phyloP scores from a whole-genome alignment of 1,140 invertebrate genomes.

The Drosophila willistoni region DNA sequence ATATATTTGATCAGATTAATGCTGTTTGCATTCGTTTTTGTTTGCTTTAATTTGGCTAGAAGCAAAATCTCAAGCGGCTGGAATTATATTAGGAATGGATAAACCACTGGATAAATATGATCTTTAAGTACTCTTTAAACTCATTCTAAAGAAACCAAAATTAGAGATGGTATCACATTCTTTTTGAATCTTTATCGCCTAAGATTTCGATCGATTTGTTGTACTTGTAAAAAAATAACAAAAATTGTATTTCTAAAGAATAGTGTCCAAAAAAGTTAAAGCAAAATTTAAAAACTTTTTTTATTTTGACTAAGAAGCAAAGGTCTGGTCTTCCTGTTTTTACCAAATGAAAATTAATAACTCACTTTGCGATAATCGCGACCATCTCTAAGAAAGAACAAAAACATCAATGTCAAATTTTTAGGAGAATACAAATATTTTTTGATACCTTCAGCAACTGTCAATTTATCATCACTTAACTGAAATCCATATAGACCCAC shows the following conservation, averaged over 20 bases:
- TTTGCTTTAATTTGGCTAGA: conserved; percentile 54
- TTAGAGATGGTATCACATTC: not conserved
- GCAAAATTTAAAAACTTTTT: too few relatives aligned
- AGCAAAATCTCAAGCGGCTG: conserved; percentile 16
- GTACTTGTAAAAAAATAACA: too few relatives aligned
- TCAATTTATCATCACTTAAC: conserved; percentile 32
- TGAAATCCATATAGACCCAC: conserved; percentile 35
- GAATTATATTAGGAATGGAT: not conserved
- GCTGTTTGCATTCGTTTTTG: conserved; percentile 62
- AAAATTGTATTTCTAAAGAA: too few relatives aligned
- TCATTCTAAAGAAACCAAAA: not conserved
- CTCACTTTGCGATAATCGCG: too few relatives aligned
- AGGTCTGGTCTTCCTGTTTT: too few relatives aligned
- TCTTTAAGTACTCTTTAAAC: not conserved
- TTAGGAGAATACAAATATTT: not conserved
- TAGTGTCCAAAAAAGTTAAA: too few relatives aligned
- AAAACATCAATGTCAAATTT: not conserved
- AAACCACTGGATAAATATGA: not conserved
- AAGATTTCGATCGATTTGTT: too few relatives aligned
- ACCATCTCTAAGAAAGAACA: not conserved
- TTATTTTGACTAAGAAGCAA: too few relatives aligned
- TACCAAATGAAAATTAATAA: too few relatives aligned
- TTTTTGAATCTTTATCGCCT: too few relatives aligned
- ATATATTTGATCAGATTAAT: conserved; percentile 72
- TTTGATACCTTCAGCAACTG: conserved; percentile 32